Conservation (phyloP, 2,888 invertebrate genomes). For the Trachelus stipa region DNA sequence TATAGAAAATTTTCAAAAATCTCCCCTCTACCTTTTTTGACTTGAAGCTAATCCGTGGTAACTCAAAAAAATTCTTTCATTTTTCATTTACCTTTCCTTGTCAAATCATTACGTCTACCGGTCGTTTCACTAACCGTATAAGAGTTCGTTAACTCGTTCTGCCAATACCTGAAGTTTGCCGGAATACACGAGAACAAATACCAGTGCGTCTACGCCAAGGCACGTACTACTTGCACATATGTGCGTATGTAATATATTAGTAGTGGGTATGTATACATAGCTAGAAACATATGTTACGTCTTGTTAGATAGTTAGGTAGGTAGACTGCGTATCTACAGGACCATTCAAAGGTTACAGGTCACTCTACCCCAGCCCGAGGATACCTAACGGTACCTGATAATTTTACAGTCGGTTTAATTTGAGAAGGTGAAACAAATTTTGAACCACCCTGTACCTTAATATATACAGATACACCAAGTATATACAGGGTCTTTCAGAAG, state of each 20-base stretch:
- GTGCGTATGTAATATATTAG: neutral
- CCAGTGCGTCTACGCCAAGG: neutral
- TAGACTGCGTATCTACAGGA: neutral
- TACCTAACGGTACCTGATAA: too few relatives aligned
- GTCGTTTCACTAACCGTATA: neutral
- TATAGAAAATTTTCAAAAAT: neutral
- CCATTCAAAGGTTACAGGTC: neutral
- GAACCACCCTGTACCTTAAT: too few relatives aligned
- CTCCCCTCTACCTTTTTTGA: neutral
- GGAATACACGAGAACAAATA: neutral
- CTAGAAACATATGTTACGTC: neutral
- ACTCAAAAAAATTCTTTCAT: neutral
- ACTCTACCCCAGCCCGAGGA: too few relatives aligned
- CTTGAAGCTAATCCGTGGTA: rapidly evolving
- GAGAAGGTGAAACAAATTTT: too few relatives aligned
- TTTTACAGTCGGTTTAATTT: too few relatives aligned
- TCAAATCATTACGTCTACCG: neutral
- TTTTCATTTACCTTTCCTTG: too few relatives aligned
- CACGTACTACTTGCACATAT: neutral
- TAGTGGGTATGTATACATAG: neutral
- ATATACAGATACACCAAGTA: too few relatives aligned
- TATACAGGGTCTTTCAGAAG: neutral
- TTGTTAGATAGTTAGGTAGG: neutral
- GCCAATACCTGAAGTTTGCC: neutral
- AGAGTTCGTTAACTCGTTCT: neutral